Percentiles rank a stretch among this genome's conserved stretches.
Conservation (phyloP, 2,888 invertebrate genomes). For the Leptarthrus brevirostris region DNA sequence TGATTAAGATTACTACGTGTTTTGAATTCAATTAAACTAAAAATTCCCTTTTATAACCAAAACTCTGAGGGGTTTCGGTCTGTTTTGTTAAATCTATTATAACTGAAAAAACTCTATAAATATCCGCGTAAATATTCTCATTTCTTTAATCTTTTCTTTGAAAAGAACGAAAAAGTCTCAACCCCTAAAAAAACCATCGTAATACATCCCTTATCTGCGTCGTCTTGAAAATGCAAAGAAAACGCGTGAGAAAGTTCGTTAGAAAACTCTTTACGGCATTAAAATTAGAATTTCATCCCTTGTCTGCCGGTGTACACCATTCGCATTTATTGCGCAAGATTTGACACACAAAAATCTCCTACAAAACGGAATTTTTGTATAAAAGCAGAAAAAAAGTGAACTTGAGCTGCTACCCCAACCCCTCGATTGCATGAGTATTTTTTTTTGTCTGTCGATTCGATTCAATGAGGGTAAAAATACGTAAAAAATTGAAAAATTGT, state of each 20-base stretch:
- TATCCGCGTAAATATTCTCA: too few species aligned
- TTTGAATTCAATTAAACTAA: too few species aligned
- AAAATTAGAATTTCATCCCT: constrained; percentile 29
- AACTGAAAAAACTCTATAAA: too few species aligned
- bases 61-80: too few species aligned
- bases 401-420: constrained; percentile 32
- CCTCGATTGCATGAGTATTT: constrained; percentile 26
- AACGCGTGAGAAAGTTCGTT: constrained; percentile 49
- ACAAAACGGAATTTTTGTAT: constrained; percentile 18
- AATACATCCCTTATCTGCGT: constrained; percentile 17
- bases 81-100: too few species aligned
- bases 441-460: not conserved
- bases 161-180: too few species aligned
- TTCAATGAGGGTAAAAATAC: constrained; percentile 27
- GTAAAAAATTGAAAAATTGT: constrained; percentile 35
- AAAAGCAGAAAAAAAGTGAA: constrained; percentile 32
- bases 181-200: not conserved
- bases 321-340: constrained; percentile 25
- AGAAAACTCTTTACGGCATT: constrained; percentile 23
- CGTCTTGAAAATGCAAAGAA: constrained; percentile 5
- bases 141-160: too few species aligned
- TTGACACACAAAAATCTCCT: constrained; percentile 17
- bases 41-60: too few species aligned
- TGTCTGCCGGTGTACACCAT: not conserved
- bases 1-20: too few species aligned